Conservation (phyloP, 2,888 invertebrate species). For the Pteria penguin region DNA sequence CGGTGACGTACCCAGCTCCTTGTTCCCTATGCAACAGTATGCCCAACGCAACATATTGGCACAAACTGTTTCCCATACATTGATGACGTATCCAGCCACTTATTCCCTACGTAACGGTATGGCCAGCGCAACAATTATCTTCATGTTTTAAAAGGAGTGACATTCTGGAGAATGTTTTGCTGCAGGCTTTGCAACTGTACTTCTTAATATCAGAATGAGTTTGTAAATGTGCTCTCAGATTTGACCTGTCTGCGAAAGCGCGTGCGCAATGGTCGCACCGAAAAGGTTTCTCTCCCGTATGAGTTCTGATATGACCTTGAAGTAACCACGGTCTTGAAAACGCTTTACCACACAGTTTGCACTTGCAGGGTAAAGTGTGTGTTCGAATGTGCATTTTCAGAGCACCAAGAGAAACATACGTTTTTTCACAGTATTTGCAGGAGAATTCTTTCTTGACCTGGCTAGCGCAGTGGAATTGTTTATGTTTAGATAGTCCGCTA, state of each 20-base stretch:
- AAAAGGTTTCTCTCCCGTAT: conserved; percentile 99
- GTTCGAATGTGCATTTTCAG: conserved; percentile 99
- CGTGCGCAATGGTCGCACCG: conserved; percentile 96
- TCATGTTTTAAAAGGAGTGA: conserved; percentile 93
- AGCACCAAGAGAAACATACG: conserved; percentile 96
- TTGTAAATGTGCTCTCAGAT: conserved; percentile 96
- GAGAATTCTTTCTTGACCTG: conserved; percentile 93
- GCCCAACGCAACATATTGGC: too few species aligned
- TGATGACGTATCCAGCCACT: too few species aligned
- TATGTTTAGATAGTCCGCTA: conserved; percentile 95
- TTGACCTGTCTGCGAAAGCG: conserved; percentile 97
- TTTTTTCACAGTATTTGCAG: conserved; percentile 97
- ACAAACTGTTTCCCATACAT: too few species aligned
- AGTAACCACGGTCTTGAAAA: conserved; percentile 98
- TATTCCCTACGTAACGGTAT: neutral
- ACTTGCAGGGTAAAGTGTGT: conserved; percentile 98
- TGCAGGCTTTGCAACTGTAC: conserved; percentile 94
- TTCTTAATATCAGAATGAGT: conserved; percentile 99
- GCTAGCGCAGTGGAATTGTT: conserved; percentile 96
- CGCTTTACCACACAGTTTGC: conserved; percentile 96
- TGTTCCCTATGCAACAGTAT: too few species aligned
- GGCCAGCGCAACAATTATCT: conserved; percentile 35
- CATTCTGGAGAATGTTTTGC: conserved; percentile 98
- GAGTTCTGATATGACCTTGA: conserved; percentile 98
- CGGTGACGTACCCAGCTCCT: too few species aligned